These are phyloP conservation scores for Zeugodacus cucurbitae DNA, from an alignment of 1,140 invertebrate genomes.

Conservation along the genomic window DNA sequence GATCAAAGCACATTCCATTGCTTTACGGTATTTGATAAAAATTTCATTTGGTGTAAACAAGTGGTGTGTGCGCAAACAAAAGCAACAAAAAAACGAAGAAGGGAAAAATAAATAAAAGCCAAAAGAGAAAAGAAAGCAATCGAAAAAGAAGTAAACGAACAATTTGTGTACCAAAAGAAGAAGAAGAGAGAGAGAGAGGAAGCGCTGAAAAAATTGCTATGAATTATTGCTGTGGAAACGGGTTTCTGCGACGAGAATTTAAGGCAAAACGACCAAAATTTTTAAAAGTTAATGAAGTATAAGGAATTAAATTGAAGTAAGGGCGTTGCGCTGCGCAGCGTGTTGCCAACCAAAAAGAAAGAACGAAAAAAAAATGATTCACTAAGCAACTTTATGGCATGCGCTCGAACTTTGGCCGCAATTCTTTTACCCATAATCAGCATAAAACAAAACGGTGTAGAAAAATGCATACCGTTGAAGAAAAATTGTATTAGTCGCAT, in stretches of 20 bases:
- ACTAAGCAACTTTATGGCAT: not conserved
- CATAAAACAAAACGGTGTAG: not conserved
- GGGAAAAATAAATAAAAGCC: not conserved
- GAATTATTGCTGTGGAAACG: not conserved
- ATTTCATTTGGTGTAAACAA: slow-evolving; percentile 10
- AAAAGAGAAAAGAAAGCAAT: not conserved
- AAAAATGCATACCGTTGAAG: not conserved
- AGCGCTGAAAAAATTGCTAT: too few species aligned
- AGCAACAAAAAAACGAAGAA: not conserved
- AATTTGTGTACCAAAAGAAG: not conserved
- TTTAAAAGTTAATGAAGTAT: slow-evolving; percentile 8
- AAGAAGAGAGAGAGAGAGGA: not conserved
- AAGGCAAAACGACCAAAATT: not conserved
- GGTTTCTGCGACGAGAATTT: not conserved
- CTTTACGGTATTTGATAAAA: not conserved
- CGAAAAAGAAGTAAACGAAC: not conserved
- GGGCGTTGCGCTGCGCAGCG: not conserved
- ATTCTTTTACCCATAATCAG: not conserved
- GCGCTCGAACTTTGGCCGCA: not conserved
- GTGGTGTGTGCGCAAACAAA: not conserved
- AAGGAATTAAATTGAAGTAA: not conserved
- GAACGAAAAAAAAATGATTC: not conserved
- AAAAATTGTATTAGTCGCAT: too few species aligned
- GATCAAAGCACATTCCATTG: not conserved
- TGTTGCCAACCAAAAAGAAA: not conserved